A percentile compares a stretch with the other conserved stretches of the same genome.
phyloP scores from a whole-genome alignment of 1,140 invertebrate genomes.

The Anoplolepis gracilipes region DNA sequence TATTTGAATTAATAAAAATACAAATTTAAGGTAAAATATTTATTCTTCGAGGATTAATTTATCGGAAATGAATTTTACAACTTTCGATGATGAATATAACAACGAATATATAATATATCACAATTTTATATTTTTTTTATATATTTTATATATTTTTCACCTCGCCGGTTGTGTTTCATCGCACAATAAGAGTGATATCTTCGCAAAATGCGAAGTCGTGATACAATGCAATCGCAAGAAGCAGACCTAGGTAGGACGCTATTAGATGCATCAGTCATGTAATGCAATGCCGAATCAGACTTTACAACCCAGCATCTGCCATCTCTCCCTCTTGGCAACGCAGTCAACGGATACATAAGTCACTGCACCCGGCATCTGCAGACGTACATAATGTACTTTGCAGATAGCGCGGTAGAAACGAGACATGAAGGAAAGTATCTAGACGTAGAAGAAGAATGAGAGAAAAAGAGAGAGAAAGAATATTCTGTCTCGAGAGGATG shows the following conservation, averaged over 20 bases:
- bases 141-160: neutral
- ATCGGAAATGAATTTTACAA: too few species aligned
- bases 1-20: too few species aligned
- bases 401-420: slow-evolving; percentile 17
- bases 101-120: too few species aligned
- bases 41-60: too few species aligned
- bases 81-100: too few species aligned
- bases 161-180: neutral
- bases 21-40: too few species aligned
- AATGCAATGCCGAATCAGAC: slow-evolving; percentile 26
- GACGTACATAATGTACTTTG: slow-evolving; percentile 31
- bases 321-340: neutral
- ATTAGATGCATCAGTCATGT: slow-evolving; percentile 4
- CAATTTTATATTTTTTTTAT: too few species aligned
- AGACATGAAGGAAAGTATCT: slow-evolving; percentile 5
- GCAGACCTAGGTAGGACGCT: neutral
- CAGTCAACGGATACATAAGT: slow-evolving; percentile 13
- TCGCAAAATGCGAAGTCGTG: neutral
- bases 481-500: slow-evolving; percentile 31
- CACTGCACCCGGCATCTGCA: neutral
- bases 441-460: neutral
- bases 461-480: slow-evolving; percentile 4
- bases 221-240: neutral
- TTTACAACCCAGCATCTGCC: slow-evolving; percentile 25
- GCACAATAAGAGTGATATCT: neutral